Conservation (phyloP, 2,888 invertebrate species). For the Sphinx pinastri region DNA sequence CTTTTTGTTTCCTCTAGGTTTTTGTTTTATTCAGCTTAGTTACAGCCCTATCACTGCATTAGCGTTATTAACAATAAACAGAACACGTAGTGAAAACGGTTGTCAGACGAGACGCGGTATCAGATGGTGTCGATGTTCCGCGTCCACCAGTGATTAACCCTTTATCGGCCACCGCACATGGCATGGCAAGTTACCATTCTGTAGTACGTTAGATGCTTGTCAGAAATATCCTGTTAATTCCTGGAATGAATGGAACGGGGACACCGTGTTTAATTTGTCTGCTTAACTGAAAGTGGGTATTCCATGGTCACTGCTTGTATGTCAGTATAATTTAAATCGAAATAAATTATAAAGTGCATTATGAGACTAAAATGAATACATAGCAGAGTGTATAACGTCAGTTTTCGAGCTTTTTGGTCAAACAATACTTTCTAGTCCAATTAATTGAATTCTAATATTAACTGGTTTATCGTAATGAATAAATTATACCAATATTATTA, state of each 20-base stretch:
- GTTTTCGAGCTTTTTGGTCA: no score
- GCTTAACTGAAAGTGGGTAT: neutral
- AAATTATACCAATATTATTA: no score
- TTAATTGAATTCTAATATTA: no score
- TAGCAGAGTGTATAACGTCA: no score
- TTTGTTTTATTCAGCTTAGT: neutral
- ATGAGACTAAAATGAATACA: no score
- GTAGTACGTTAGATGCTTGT: constrained; percentile 3
- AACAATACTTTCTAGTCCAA: no score
- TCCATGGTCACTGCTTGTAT: no score
- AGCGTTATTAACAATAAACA: constrained; percentile 14
- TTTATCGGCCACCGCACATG: neutral
- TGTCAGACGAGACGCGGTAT: constrained; percentile 7
- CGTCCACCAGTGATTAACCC: neutral
- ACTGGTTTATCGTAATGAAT: no score
- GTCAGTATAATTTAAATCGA: no score
- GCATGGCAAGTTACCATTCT: neutral
- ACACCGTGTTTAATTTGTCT: neutral
- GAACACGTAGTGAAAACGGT: neutral
- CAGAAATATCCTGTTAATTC: neutral
- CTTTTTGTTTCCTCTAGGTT: no score
- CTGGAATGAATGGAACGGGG: neutral
- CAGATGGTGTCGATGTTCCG: neutral
- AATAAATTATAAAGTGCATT: no score
- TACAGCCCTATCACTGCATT: constrained; percentile 3